phyloP scores from a whole-genome alignment of 1,140 invertebrate species.

The Dendroctonus ponderosae region DNA sequence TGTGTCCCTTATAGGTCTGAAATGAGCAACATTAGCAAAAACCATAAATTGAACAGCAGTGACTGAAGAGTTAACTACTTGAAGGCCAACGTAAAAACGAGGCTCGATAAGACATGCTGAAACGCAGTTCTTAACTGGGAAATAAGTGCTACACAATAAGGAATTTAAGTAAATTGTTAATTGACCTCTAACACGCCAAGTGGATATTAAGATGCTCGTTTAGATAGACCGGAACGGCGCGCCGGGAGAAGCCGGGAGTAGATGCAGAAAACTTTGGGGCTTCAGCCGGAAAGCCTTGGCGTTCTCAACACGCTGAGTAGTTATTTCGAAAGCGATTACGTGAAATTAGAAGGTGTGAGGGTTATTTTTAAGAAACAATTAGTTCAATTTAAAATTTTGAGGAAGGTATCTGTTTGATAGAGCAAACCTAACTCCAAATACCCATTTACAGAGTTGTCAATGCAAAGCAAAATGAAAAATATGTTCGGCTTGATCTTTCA shows the following conservation, averaged over 20 bases:
- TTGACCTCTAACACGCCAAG: constrained; percentile 32
- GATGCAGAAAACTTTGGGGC: constrained; percentile 26
- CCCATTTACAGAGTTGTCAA: no score
- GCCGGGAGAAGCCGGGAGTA: constrained; percentile 5
- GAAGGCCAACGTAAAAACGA: neutral
- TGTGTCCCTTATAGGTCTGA: no score
- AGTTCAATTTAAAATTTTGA: no score
- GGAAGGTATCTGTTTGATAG: no score
- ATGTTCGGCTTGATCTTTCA: neutral
- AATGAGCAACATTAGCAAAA: no score
- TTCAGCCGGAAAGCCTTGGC: constrained; percentile 20
- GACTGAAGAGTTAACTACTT: neutral
- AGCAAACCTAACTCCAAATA: no score
- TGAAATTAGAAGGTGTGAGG: constrained; percentile 24
- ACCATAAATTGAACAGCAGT: neutral
- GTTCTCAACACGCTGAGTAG: constrained; percentile 15
- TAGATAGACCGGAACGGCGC: constrained; percentile 24
- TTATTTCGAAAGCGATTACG: constrained; percentile 30
- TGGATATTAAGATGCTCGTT: constrained; percentile 35
- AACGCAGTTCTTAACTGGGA: constrained; percentile 4
- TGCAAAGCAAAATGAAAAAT: no score
- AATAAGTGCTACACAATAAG: constrained; percentile 29
- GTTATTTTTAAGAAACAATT: constrained; percentile 2
- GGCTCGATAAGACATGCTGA: neutral
- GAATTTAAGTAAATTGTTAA: constrained; percentile 34